Evolutionary conservation across 2,113 vertebrate species (phyloP).

Genomic region (Calidris pygmaea): DNA sequence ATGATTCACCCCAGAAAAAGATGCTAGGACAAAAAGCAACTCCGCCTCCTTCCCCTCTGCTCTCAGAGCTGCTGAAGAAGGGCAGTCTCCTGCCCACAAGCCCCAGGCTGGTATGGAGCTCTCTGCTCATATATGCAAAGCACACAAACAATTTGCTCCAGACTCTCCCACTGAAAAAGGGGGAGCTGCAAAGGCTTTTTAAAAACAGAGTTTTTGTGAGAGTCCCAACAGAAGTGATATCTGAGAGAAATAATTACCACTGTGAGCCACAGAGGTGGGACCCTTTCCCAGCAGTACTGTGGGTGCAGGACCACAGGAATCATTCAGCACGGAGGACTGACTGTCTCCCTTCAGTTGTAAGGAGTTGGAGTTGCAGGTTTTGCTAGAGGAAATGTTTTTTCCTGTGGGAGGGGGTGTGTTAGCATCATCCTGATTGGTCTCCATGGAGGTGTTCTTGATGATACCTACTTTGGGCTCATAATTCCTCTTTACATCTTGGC

Average conservation of each 20-base stretch:
- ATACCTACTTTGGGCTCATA: not conserved
- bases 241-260: not conserved
- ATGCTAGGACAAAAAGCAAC: conserved; percentile 93
- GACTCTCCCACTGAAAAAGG: not conserved
- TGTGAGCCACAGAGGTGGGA: not conserved
- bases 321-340: not conserved
- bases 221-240: conserved; percentile 1
- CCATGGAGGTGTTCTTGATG: not conserved
- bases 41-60: conserved; percentile 94
- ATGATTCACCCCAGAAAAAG: conserved; percentile 97
- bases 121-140: conserved; percentile 73
- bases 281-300: not conserved
- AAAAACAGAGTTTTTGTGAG: not conserved
- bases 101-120: conserved; percentile 92
- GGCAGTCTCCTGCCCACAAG: conserved; percentile 94
- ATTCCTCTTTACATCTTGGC: not conserved
- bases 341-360: not conserved
- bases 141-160: conserved; percentile 47
- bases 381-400: not conserved
- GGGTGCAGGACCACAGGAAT: not conserved
- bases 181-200: conserved; percentile 10
- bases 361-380: conserved; percentile 42
- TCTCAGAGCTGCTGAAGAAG: conserved; percentile 98
- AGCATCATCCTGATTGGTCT: not conserved
- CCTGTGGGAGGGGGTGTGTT: not conserved